Evolutionary conservation across 64 coral and sea anemone genomes (phyloP).

Genomic region (Porites australiensis): DNA sequence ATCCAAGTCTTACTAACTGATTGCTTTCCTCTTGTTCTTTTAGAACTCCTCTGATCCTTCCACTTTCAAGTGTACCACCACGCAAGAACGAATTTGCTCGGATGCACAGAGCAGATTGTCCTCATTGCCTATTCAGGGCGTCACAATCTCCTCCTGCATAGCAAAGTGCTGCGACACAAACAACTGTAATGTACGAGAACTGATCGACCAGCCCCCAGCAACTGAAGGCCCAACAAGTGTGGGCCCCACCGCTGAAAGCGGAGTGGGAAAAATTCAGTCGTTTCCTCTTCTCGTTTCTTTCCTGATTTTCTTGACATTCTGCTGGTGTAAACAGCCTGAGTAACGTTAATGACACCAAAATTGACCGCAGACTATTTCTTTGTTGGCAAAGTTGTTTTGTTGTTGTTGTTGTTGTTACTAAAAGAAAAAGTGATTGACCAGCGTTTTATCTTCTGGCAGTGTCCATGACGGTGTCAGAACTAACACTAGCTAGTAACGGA

Average conservation of each 20-base stretch:
- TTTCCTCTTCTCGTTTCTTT: no score
- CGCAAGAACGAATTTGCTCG: background rate
- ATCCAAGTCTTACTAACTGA: background rate
- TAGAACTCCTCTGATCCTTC: background rate
- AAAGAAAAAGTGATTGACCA: no score
- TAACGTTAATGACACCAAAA: no score
- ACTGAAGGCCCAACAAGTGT: background rate
- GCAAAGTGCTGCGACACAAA: background rate
- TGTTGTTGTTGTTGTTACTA: no score
- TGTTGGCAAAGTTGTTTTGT: no score
- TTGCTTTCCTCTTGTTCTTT: background rate
- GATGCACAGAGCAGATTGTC: background rate
- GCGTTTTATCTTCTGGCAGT: no score
- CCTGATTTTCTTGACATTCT: no score
- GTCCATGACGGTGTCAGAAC: no score
- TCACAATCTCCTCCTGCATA: background rate
- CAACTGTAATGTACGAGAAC: background rate
- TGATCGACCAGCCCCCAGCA: background rate
- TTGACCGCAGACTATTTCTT: no score
- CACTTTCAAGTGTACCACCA: background rate
- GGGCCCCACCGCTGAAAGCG: background rate
- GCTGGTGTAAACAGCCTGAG: no score
- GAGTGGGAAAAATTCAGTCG: background rate
- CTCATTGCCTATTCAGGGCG: no score
- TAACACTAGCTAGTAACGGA: no score